A percentile compares a stretch with the other conserved stretches of the same genome.
Evolutionary conservation across 2,888 invertebrate species (phyloP).

Genomic region (Trilocha varians): DNA sequence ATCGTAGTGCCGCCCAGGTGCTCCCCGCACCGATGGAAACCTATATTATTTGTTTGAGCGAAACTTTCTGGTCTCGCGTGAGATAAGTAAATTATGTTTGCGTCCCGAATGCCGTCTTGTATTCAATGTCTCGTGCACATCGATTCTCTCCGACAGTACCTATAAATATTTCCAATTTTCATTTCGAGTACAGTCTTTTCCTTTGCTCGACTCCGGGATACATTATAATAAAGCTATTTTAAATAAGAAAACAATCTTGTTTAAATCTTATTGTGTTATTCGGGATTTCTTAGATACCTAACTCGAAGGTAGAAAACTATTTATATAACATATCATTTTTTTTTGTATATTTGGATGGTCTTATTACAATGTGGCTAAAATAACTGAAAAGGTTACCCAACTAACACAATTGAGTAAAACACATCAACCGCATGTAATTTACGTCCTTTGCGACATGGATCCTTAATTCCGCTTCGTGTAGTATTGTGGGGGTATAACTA

Average conservation of each 20-base stretch:
- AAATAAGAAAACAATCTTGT: not conserved
- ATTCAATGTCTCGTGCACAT: constrained; percentile 45
- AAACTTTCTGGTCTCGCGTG: constrained; percentile 69
- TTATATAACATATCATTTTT: too few species aligned
- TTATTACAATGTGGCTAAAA: too few species aligned
- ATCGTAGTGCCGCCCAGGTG: constrained; percentile 69
- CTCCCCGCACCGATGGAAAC: constrained; percentile 61
- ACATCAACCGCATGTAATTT: not conserved
- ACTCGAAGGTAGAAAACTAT: too few species aligned
- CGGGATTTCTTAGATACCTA: too few species aligned
- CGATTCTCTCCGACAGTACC: constrained; percentile 21
- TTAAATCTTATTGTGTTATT: too few species aligned
- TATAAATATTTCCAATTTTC: constrained; percentile 22
- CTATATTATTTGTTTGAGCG: constrained; percentile 72
- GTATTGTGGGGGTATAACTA: not conserved
- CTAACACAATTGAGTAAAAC: not conserved
- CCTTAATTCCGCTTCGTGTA: not conserved
- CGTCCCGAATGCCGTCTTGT: constrained; percentile 48
- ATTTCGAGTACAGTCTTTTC: constrained; percentile 6
- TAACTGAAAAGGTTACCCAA: not conserved
- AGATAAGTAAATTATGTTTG: constrained; percentile 70
- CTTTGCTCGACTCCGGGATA: not conserved
- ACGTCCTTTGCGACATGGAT: not conserved
- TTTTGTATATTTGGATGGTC: too few species aligned
- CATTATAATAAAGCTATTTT: not conserved